phyloP scores from a whole-genome alignment of 2,888 invertebrate species.

The Lithosia quadra region DNA sequence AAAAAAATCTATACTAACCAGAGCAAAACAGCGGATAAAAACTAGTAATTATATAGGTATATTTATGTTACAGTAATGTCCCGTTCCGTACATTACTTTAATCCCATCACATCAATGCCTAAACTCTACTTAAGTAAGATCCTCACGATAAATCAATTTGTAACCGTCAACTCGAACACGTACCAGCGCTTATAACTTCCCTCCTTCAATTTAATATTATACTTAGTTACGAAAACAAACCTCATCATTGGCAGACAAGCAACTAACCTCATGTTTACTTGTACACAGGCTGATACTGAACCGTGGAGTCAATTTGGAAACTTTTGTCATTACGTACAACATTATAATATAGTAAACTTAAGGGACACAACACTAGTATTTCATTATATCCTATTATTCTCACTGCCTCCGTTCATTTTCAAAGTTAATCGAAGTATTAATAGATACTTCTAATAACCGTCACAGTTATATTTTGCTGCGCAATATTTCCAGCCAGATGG shows the following conservation, averaged over 20 bases:
- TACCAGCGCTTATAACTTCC: slow-evolving; percentile 13
- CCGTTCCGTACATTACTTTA: slow-evolving; percentile 2
- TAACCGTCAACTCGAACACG: slow-evolving; percentile 16
- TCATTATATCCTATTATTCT: not conserved
- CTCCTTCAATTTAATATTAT: slow-evolving; percentile 11
- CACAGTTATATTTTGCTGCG: no score
- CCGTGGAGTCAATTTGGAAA: slow-evolving; percentile 23
- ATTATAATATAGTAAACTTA: slow-evolving; percentile 1
- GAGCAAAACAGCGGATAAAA: not conserved
- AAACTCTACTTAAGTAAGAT: slow-evolving; percentile 2
- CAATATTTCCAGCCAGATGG: no score
- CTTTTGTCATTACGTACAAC: slow-evolving; percentile 24
- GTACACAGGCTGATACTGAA: not conserved
- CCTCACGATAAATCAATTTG: slow-evolving; percentile 24
- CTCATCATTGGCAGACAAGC: not conserved
- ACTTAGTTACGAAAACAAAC: slow-evolving; percentile 11
- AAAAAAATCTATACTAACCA: no score
- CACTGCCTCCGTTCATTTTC: not conserved
- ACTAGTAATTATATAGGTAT: not conserved
- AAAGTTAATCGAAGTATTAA: not conserved
- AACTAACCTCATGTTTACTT: slow-evolving; percentile 3
- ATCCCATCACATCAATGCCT: slow-evolving; percentile 7
- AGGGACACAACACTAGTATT: not conserved
- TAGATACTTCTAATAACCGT: no score
- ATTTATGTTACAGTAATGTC: not conserved